Conservation (phyloP, 2,888 invertebrate species). For the Perizoma affinitatum region DNA sequence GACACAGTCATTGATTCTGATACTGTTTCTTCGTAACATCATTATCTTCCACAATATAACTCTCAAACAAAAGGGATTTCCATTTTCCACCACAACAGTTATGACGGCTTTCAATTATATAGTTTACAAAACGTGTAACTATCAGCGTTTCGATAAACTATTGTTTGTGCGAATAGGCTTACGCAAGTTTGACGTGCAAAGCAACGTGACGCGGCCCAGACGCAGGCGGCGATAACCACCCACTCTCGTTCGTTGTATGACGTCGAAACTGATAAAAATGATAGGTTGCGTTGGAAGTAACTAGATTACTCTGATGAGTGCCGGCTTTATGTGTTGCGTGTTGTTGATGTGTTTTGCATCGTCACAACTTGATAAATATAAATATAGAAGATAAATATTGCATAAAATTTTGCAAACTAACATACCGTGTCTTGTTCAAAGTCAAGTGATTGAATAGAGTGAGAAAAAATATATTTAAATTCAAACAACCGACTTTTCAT, state of each 20-base stretch:
- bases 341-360: background rate
- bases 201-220: slow-evolving; percentile 52
- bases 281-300: slow-evolving; percentile 47
- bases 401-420: background rate
- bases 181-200: slow-evolving; percentile 57
- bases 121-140: slow-evolving; percentile 25
- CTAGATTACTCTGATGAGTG: slow-evolving; percentile 35
- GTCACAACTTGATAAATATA: background rate
- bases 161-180: slow-evolving; percentile 48
- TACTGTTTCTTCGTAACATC: background rate
- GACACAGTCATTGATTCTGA: background rate
- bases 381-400: no score
- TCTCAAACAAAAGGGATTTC: slow-evolving; percentile 17
- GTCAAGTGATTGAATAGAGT: slow-evolving; percentile 48
- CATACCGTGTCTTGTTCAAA: slow-evolving; percentile 28
- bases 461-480: slow-evolving; percentile 3
- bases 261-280: slow-evolving; percentile 59
- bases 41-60: slow-evolving; percentile 10
- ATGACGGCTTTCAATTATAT: slow-evolving; percentile 21
- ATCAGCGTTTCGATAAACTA: slow-evolving; percentile 47
- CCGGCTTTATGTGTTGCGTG: background rate
- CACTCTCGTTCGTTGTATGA: slow-evolving; percentile 68
- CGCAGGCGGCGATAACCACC: slow-evolving; percentile 63
- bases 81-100: slow-evolving; percentile 15
- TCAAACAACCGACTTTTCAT: no score